Evolutionary conservation across 2,888 invertebrate species (phyloP).

Genomic region (Eristalis intricaria): DNA sequence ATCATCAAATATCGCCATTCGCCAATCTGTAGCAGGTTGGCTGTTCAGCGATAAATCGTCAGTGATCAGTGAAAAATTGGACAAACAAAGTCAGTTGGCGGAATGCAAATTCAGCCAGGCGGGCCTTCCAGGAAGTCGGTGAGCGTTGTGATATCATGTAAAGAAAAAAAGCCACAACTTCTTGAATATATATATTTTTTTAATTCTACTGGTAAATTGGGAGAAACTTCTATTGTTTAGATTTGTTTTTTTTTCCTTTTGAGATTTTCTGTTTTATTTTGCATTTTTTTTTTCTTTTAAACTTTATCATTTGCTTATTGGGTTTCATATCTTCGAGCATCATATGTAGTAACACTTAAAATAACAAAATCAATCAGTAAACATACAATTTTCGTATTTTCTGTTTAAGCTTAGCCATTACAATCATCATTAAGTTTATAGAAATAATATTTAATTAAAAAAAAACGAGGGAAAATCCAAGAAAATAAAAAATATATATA

Average conservation of each 20-base stretch:
- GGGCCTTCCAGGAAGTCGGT: not conserved
- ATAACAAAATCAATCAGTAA: constrained; percentile 62
- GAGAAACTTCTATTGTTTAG: constrained; percentile 61
- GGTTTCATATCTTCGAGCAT: constrained; percentile 64
- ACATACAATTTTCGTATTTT: constrained; percentile 64
- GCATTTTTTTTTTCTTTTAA: constrained; percentile 11
- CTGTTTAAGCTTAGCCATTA: constrained; percentile 64
- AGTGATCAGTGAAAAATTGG: not conserved
- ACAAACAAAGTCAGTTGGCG: not conserved
- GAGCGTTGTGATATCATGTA: not conserved
- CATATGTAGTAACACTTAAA: constrained; percentile 64
- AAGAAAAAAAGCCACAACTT: constrained; percentile 1
- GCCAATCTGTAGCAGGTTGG: no score
- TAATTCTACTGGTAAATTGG: constrained; percentile 70
- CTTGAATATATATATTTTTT: constrained; percentile 66
- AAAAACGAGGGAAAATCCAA: constrained; percentile 31
- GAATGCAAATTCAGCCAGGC: no score
- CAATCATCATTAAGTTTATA: constrained; percentile 34
- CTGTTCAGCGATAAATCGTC: no score
- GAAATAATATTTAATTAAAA: constrained; percentile 53
- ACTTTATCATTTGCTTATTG: constrained; percentile 40
- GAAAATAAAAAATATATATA: constrained; percentile 52
- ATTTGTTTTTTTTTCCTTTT: constrained; percentile 35
- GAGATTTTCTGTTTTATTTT: constrained; percentile 31
- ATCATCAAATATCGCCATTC: not conserved